phyloP scores from a whole-genome alignment of 2,797 vertebrate genomes.

The Microcaecilia unicolor region DNA sequence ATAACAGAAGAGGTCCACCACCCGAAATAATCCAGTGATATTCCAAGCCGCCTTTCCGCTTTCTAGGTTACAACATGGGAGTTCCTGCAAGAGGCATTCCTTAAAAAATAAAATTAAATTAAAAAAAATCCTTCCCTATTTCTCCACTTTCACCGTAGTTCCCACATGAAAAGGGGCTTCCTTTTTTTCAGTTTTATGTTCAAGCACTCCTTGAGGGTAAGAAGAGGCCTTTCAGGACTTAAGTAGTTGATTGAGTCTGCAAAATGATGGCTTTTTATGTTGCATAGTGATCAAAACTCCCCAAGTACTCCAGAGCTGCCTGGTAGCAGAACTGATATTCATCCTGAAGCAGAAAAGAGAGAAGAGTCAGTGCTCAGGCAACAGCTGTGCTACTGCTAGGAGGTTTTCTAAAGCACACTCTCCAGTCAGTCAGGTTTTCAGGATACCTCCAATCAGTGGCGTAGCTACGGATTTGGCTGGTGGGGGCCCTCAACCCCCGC shows the following conservation, averaged over 20 bases:
- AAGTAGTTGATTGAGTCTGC: conserved; percentile 45
- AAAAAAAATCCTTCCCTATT: conserved; percentile 32
- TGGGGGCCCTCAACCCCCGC: too few relatives aligned
- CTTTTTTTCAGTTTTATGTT: conserved; percentile 53
- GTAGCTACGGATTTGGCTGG: too few relatives aligned
- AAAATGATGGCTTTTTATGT: conserved; percentile 94
- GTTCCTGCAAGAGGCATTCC: conserved; percentile 36
- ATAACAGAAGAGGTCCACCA: conserved; percentile 69
- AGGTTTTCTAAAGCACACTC: too few relatives aligned
- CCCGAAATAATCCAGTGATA: conserved; percentile 48
- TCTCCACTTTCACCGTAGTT: conserved; percentile 24
- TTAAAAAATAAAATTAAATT: too few relatives aligned
- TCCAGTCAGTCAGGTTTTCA: too few relatives aligned
- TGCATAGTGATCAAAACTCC: conserved; percentile 99
- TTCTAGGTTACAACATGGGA: conserved; percentile 29
- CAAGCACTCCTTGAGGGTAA: conserved; percentile 74
- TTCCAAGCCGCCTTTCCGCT: conserved; percentile 52
- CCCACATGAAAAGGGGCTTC: conserved; percentile 46
- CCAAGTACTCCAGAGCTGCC: conserved; percentile 94
- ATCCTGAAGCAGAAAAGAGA: conserved; percentile 56
- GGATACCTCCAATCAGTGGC: too few relatives aligned
- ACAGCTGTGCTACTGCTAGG: too few relatives aligned
- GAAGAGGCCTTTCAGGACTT: conserved; percentile 55
- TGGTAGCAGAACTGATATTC: conserved; percentile 98
- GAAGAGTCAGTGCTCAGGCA: too few relatives aligned